A percentile compares a stretch with the other conserved stretches of the same genome.
Conservation (phyloP, 2,888 invertebrate species). For the Drosophila lutescens region DNA sequence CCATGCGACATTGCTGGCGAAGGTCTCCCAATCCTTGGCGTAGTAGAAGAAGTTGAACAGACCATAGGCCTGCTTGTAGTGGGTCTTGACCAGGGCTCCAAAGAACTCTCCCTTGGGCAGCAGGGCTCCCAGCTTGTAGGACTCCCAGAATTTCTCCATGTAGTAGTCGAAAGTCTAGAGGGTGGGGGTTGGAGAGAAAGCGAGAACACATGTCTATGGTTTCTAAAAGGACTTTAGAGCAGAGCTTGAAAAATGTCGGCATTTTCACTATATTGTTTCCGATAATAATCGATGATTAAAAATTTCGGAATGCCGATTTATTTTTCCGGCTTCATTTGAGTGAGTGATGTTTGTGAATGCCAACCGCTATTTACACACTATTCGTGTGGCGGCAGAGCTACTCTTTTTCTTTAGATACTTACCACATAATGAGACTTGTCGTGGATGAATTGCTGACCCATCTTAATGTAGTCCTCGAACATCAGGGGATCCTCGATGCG, state of each 20-base stretch:
- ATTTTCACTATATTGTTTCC: too few relatives aligned
- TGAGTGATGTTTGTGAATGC: too few relatives aligned
- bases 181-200: not conserved
- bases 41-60: slow-evolving; percentile 88
- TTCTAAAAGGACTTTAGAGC: not conserved
- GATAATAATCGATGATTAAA: too few relatives aligned
- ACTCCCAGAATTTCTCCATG: slow-evolving; percentile 78
- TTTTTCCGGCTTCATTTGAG: too few relatives aligned
- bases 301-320: too few relatives aligned
- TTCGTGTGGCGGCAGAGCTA: too few relatives aligned
- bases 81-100: slow-evolving; percentile 84
- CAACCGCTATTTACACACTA: too few relatives aligned
- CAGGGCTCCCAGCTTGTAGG: slow-evolving; percentile 83
- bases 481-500: slow-evolving; percentile 70
- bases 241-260: too few relatives aligned
- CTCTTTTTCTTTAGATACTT: slow-evolving; percentile 16
- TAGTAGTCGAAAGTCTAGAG: slow-evolving; percentile 62
- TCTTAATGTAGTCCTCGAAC: slow-evolving; percentile 80
- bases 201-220: not conserved
- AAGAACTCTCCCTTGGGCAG: slow-evolving; percentile 86
- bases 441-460: slow-evolving; percentile 58
- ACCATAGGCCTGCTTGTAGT: slow-evolving; percentile 86
- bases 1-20: slow-evolving; percentile 89
- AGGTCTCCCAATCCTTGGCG: slow-evolving; percentile 89
- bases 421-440: slow-evolving; percentile 74